Evolutionary conservation across 2,797 vertebrate genomes (phyloP).

Genomic region (Fringilla coelebs): DNA sequence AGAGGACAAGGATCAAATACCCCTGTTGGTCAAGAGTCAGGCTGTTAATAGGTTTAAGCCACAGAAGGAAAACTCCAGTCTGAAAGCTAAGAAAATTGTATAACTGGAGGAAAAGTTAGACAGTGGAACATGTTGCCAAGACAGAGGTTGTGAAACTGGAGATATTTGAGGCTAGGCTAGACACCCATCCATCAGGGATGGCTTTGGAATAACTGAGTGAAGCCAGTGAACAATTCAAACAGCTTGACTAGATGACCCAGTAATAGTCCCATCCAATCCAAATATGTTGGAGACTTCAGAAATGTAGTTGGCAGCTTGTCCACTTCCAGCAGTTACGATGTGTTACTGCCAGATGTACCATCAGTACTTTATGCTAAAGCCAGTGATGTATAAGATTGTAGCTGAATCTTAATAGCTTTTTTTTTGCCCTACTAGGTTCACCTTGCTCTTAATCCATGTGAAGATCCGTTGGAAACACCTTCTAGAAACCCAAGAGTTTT

Average conservation of each 20-base stretch:
- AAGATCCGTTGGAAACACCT: conserved; percentile 53
- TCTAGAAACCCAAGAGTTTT: background rate
- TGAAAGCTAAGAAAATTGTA: conserved; percentile 49
- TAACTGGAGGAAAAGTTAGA: conserved; percentile 70
- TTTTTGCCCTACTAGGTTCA: conserved; percentile 49
- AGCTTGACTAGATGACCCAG: conserved; percentile 58
- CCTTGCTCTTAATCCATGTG: conserved; percentile 39
- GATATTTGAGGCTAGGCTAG: conserved; percentile 45
- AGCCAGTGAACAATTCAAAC: conserved; percentile 36
- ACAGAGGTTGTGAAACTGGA: conserved; percentile 66
- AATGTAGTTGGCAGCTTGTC: conserved; percentile 29
- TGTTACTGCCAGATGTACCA: background rate
- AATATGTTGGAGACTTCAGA: conserved; percentile 29
- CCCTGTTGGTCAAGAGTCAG: conserved; percentile 61
- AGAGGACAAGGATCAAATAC: conserved; percentile 30
- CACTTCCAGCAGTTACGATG: background rate
- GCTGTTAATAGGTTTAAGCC: conserved; percentile 42
- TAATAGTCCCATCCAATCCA: conserved; percentile 53
- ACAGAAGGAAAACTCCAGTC: conserved; percentile 8
- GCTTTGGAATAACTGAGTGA: conserved; percentile 52
- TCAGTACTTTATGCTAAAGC: background rate
- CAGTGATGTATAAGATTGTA: background rate
- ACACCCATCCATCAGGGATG: conserved; percentile 41
- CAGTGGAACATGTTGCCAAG: conserved; percentile 52
- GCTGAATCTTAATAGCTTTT: background rate